These are phyloP conservation scores for Cerastis leucographa DNA, from an alignment of 2,888 invertebrate species.

Conservation along the genomic window DNA sequence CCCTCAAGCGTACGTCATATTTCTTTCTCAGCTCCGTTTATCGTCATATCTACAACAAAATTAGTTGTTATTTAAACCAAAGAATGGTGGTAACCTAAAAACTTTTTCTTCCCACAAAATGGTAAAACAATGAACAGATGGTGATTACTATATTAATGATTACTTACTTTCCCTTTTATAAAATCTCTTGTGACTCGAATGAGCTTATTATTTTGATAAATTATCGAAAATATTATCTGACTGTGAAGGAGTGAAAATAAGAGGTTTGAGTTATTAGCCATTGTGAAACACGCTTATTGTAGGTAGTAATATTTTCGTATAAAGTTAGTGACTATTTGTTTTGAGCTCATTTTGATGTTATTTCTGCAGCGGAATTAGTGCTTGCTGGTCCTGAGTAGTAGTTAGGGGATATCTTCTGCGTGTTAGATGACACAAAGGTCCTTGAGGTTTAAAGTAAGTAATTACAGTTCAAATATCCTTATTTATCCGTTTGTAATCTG, in stretches of 20 bases:
- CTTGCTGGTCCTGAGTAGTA: not conserved
- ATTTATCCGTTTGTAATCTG: not conserved
- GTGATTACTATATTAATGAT: slow-evolving; percentile 38
- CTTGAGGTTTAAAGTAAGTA: not conserved
- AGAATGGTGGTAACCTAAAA: slow-evolving; percentile 51
- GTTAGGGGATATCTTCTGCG: not conserved
- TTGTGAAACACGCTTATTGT: not conserved
- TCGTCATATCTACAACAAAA: slow-evolving; percentile 46
- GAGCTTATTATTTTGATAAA: slow-evolving; percentile 47
- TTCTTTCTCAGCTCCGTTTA: slow-evolving; percentile 53
- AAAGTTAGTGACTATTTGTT: not conserved
- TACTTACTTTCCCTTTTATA: slow-evolving; percentile 55
- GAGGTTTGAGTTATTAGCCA: not conserved
- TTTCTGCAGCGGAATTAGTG: too few relatives aligned
- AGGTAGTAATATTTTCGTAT: not conserved
- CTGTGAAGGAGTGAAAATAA: not conserved
- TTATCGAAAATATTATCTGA: slow-evolving; percentile 28
- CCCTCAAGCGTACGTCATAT: slow-evolving; percentile 14
- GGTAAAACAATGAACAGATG: slow-evolving; percentile 47
- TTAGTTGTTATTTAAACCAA: slow-evolving; percentile 52
- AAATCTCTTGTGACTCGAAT: slow-evolving; percentile 31
- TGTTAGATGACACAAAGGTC: not conserved
- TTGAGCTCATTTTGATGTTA: slow-evolving; percentile 2
- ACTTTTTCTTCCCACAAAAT: slow-evolving; percentile 50
- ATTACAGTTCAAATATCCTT: too few relatives aligned